Evolutionary conservation across 2,113 vertebrate species (phyloP).

Genomic region (Gambusia holbrooki): DNA sequence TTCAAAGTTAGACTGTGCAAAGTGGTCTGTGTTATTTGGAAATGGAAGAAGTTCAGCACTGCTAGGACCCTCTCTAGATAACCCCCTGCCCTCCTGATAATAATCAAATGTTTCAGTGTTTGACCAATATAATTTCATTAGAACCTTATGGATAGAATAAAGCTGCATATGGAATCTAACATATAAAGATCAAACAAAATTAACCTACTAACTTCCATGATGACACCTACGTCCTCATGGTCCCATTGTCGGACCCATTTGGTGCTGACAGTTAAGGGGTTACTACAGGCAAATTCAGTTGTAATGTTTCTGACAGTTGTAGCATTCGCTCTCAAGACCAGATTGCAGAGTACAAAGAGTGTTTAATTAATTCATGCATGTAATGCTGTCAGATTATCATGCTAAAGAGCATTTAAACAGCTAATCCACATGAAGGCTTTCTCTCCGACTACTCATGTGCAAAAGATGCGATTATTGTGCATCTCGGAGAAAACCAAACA

Average conservation of each 20-base stretch:
- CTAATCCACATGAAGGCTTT: constrained; percentile 51
- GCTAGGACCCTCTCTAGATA: no score
- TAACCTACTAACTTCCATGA: no score
- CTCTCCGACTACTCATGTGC: constrained; percentile 45
- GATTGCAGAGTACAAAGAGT: constrained; percentile 2
- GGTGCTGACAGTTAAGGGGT: no score
- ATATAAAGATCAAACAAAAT: neutral
- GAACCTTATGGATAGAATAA: neutral
- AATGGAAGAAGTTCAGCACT: no score
- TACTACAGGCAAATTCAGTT: neutral
- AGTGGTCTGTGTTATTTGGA: no score
- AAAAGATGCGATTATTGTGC: constrained; percentile 39
- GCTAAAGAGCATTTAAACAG: constrained; percentile 52
- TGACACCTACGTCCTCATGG: no score
- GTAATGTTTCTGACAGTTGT: constrained; percentile 30
- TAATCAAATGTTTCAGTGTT: no score
- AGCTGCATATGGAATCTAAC: neutral
- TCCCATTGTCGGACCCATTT: no score
- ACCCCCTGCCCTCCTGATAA: no score
- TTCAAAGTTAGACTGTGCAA: no score
- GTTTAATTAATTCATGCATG: constrained; percentile 50
- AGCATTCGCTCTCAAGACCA: constrained; percentile 16
- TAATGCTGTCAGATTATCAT: constrained; percentile 48
- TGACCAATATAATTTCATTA: neutral
- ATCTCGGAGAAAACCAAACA: constrained; percentile 30